A percentile compares a stretch with the other conserved stretches of the same genome.
phyloP scores from a whole-genome alignment of 1,140 invertebrate species.

The Vanessa atalanta region DNA sequence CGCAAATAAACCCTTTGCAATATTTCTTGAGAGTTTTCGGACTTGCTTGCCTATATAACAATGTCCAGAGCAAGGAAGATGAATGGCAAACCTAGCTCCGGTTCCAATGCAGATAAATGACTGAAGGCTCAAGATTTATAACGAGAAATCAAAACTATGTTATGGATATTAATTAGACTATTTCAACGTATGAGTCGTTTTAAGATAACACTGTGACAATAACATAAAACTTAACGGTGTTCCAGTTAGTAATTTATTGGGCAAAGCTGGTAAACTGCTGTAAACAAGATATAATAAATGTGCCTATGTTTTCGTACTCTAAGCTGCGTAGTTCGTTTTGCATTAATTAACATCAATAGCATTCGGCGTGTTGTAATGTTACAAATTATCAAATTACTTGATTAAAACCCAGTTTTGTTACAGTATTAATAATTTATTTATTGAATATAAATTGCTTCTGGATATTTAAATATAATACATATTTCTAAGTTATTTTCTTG shows the following conservation, averaged over 20 bases:
- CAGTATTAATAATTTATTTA: neutral
- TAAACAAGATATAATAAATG: slow-evolving; percentile 34
- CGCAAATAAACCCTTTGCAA: too few relatives aligned
- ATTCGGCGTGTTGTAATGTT: neutral
- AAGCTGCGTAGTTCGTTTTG: slow-evolving; percentile 19
- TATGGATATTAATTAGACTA: slow-evolving; percentile 28
- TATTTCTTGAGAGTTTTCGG: too few relatives aligned
- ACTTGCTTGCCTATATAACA: neutral
- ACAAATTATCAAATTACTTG: slow-evolving; percentile 20
- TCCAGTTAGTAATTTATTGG: slow-evolving; percentile 29
- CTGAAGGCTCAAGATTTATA: slow-evolving; percentile 24
- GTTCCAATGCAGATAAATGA: slow-evolving; percentile 6
- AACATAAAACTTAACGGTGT: slow-evolving; percentile 32
- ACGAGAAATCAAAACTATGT: slow-evolving; percentile 18
- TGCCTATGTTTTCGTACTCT: slow-evolving; percentile 26
- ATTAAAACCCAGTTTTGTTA: slow-evolving; percentile 5
- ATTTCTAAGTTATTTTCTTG: neutral
- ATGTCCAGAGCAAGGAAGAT: neutral
- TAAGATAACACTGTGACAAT: slow-evolving; percentile 32
- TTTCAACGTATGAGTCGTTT: slow-evolving; percentile 26
- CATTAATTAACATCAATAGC: slow-evolving; percentile 29
- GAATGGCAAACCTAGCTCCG: neutral
- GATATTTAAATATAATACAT: neutral
- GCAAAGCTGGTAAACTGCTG: slow-evolving; percentile 15
- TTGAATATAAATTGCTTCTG: neutral